phyloP scores from a whole-genome alignment of 1,140 invertebrate genomes.

The Drosophila obscura region DNA sequence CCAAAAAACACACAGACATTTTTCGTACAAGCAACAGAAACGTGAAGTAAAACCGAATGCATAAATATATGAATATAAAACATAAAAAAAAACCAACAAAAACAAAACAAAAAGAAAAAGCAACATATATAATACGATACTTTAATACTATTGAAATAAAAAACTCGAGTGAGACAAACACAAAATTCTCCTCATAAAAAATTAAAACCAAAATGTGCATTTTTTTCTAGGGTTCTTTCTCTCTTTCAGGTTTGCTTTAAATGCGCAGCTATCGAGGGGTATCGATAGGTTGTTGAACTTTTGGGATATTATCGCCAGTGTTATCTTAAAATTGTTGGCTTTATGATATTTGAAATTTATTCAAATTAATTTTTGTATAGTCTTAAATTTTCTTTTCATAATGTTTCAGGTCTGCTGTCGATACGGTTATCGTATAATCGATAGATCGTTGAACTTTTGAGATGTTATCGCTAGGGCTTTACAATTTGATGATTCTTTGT shows the following conservation, averaged over 20 bases:
- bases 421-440: conserved; percentile 14
- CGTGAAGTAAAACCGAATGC: conserved; percentile 55
- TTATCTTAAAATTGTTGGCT: neutral
- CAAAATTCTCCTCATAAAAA: conserved; percentile 69
- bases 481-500: neutral
- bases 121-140: conserved; percentile 80
- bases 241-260: neutral
- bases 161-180: conserved; percentile 67
- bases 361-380: neutral
- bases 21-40: conserved; percentile 57
- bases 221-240: conserved; percentile 12
- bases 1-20: conserved; percentile 26
- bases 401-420: neutral
- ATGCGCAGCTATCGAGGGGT: neutral
- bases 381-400: too few relatives aligned
- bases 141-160: conserved; percentile 83
- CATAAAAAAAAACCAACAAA: conserved; percentile 36
- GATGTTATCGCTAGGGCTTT: conserved; percentile 28
- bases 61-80: conserved; percentile 70
- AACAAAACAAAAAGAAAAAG: conserved; percentile 26
- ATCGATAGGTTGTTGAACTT: conserved; percentile 48
- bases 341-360: conserved; percentile 1
- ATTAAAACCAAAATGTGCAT: conserved; percentile 27
- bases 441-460: conserved; percentile 40
- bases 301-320: conserved; percentile 27